A percentile compares a stretch with the other conserved stretches of the same genome.
phyloP scores from a whole-genome alignment of 2,113 vertebrate genomes.

The Indicator indicator region DNA sequence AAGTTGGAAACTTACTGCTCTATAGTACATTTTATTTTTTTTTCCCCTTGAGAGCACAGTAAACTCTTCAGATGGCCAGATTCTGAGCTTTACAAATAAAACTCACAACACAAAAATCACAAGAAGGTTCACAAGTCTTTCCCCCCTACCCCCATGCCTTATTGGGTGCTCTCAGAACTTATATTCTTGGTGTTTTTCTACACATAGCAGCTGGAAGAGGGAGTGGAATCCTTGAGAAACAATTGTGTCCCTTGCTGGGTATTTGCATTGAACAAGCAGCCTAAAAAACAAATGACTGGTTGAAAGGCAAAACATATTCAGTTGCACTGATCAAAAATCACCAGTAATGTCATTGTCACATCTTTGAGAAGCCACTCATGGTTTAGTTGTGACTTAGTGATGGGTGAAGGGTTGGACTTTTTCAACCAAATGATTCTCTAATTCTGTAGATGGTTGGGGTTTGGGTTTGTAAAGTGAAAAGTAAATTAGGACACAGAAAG shows the following conservation, averaged over 20 bases:
- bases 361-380: background rate
- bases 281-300: background rate
- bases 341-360: background rate
- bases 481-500: background rate
- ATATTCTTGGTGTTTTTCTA: background rate
- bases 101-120: background rate
- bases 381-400: no score
- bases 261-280: background rate
- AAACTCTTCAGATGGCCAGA: background rate
- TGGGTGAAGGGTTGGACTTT: no score
- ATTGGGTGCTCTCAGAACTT: slow-evolving; percentile 14
- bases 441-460: background rate
- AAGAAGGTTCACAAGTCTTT: background rate
- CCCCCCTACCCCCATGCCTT: background rate
- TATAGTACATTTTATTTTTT: background rate
- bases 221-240: slow-evolving; percentile 8
- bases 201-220: background rate
- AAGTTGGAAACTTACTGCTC: background rate
- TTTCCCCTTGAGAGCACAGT: background rate
- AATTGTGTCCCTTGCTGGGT: background rate
- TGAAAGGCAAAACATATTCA: background rate
- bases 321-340: background rate
- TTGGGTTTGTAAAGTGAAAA: background rate
- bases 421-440: no score
- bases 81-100: background rate